phyloP scores from a whole-genome alignment of 1,140 invertebrate genomes.

The Drosophila aff. region DNA sequence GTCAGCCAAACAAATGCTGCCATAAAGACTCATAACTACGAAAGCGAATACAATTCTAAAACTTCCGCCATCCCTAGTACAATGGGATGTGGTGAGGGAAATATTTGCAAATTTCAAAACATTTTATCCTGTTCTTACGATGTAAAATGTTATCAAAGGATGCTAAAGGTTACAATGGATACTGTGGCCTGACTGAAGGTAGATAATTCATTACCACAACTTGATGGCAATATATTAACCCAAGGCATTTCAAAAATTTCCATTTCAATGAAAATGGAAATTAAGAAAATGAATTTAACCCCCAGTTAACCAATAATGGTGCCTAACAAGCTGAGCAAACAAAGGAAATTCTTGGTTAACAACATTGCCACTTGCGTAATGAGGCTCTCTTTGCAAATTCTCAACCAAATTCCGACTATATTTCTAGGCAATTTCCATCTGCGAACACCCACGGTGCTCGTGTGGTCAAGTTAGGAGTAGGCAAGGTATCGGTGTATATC shows the following conservation, averaged over 20 bases:
- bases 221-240: not conserved
- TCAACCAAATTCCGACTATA: conserved; percentile 25
- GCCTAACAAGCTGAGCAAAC: conserved; percentile 24
- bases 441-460: conserved; percentile 29
- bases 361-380: conserved; percentile 28
- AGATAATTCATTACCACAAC: not conserved
- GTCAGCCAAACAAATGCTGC: conserved; percentile 72
- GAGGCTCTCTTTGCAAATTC: conserved; percentile 14
- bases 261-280: not conserved
- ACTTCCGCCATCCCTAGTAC: conserved; percentile 54
- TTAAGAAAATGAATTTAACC: conserved; percentile 11
- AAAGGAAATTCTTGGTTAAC: conserved; percentile 25
- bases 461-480: conserved; percentile 58
- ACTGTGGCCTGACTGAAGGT: not conserved
- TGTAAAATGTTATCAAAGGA: not conserved
- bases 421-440: conserved; percentile 15
- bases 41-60: conserved; percentile 54
- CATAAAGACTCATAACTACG: conserved; percentile 73
- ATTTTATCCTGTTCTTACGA: not conserved
- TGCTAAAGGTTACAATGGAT: not conserved
- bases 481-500: conserved; percentile 55
- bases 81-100: conserved; percentile 11
- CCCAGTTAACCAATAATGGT: not conserved
- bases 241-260: not conserved
- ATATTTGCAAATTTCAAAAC: not conserved